Conservation (phyloP, 2,797 vertebrate species). For the Sebastes kiyomatsui region DNA sequence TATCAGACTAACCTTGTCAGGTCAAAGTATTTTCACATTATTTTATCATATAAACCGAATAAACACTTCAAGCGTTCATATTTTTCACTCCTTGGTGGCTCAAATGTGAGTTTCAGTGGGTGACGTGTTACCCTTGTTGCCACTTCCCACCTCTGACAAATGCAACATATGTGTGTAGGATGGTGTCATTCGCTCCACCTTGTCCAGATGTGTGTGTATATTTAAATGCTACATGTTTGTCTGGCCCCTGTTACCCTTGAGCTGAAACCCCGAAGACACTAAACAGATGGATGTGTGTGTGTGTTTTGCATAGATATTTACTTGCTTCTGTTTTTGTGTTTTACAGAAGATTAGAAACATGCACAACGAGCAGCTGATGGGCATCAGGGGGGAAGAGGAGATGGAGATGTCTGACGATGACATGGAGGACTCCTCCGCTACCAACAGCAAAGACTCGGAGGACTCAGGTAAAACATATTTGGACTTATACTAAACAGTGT, state of each 20-base stretch:
- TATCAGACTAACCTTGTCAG: neutral
- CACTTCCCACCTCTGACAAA: neutral
- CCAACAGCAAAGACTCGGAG: slow-evolving; percentile 88
- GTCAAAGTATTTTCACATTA: slow-evolving; percentile 1
- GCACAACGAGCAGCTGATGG: slow-evolving; percentile 96
- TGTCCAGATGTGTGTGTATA: neutral
- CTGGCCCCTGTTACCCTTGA: neutral
- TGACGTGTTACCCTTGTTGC: neutral
- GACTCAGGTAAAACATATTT: slow-evolving; percentile 65
- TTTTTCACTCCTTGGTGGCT: neutral
- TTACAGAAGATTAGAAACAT: slow-evolving; percentile 93
- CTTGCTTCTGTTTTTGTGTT: slow-evolving; percentile 10
- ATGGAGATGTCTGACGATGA: slow-evolving; percentile 99
- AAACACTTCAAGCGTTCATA: neutral
- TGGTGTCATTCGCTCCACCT: neutral
- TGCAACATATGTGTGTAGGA: neutral
- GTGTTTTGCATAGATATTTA: neutral
- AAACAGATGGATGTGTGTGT: neutral
- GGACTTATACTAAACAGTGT: neutral
- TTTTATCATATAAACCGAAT: neutral
- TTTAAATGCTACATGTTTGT: neutral
- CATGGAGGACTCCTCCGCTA: slow-evolving; percentile 84
- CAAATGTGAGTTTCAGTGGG: neutral
- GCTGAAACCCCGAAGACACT: neutral
- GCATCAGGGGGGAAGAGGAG: slow-evolving; percentile 93